Percentiles rank a stretch among this genome's conserved stretches.
phyloP scores from a whole-genome alignment of 1,140 invertebrate genomes.

The Psix sp. region DNA sequence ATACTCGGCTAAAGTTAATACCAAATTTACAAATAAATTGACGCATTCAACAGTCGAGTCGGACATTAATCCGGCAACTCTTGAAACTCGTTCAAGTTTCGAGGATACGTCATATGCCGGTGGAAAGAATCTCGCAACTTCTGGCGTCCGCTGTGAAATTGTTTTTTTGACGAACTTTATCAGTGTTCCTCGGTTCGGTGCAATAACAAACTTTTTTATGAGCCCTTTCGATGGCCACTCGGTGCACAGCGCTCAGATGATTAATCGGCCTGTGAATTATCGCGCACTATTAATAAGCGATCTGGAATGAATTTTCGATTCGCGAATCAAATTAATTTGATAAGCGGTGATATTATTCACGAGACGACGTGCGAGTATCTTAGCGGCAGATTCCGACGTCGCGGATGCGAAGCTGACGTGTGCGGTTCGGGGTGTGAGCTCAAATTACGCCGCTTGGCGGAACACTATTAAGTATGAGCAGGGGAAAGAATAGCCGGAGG shows the following conservation, averaged over 20 bases:
- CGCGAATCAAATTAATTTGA: slow-evolving; percentile 23
- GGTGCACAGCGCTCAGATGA: no score
- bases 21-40: slow-evolving; percentile 22
- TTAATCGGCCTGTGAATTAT: no score
- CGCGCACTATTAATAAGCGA: slow-evolving; percentile 6
- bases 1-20: neutral
- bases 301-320: neutral
- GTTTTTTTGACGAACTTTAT: slow-evolving; percentile 23
- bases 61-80: slow-evolving; percentile 18
- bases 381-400: slow-evolving; percentile 41
- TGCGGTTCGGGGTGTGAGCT: slow-evolving; percentile 44
- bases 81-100: slow-evolving; percentile 5
- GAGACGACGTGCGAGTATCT: slow-evolving; percentile 27
- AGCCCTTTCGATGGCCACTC: neutral
- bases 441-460: slow-evolving; percentile 69
- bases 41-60: slow-evolving; percentile 2
- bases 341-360: slow-evolving; percentile 37
- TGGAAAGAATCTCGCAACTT: slow-evolving; percentile 12
- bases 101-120: slow-evolving; percentile 21
- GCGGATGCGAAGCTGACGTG: slow-evolving; percentile 29
- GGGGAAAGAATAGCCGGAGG: slow-evolving; percentile 62
- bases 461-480: slow-evolving; percentile 70
- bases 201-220: slow-evolving; percentile 25
- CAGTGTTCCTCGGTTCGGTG: slow-evolving; percentile 9
- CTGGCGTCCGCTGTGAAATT: slow-evolving; percentile 1